Evolutionary conservation across 2,113 vertebrate genomes (phyloP).

Genomic region (Trogon surrucura): DNA sequence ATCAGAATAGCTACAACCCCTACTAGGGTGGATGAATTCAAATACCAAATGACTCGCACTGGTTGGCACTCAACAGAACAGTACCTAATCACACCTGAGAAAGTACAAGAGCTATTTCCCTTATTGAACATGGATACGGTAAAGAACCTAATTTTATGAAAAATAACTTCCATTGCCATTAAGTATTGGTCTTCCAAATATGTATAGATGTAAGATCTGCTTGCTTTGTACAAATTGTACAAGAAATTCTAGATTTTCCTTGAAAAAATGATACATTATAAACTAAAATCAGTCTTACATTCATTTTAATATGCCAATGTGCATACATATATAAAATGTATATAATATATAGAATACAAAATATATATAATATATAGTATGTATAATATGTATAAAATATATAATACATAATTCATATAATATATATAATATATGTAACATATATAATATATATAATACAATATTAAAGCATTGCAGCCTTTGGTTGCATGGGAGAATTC

Average conservation of each 20-base stretch:
- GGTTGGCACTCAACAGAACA: conserved; percentile 90
- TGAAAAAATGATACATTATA: neutral
- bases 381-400: too few species aligned
- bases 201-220: neutral
- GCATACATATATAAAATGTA: neutral
- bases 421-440: neutral
- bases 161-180: neutral
- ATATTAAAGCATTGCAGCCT: neutral
- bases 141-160: neutral
- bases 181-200: neutral
- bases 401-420: too few species aligned
- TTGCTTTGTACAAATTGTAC: neutral
- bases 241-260: neutral
- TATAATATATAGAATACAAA: too few species aligned
- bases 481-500: neutral
- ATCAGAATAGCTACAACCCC: conserved; percentile 91
- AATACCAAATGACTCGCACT: conserved; percentile 92
- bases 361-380: neutral
- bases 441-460: neutral
- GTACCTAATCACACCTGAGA: conserved; percentile 88
- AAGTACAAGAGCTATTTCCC: conserved; percentile 89
- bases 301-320: neutral
- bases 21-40: conserved; percentile 92
- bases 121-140: conserved; percentile 92
- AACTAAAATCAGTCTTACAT: neutral